phyloP scores from a whole-genome alignment of 1,140 invertebrate genomes.

The Epicauta chinensis region DNA sequence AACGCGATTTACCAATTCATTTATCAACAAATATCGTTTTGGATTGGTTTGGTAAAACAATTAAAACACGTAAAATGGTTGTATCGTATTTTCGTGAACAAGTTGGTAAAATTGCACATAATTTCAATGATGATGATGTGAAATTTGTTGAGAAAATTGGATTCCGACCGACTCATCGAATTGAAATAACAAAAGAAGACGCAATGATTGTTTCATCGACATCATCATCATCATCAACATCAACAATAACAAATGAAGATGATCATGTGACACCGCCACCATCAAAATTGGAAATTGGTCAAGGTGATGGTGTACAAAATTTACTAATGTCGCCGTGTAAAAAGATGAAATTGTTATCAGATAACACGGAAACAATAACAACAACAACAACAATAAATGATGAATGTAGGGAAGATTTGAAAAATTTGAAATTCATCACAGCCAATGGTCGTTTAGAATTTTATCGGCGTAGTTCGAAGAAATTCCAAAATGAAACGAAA shows the following conservation, averaged over 20 bases:
- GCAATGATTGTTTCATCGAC: background rate
- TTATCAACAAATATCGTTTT: constrained; percentile 48
- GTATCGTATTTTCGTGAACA: constrained; percentile 29
- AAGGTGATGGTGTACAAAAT: constrained; percentile 28
- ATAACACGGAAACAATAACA: background rate
- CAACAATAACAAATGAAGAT: background rate
- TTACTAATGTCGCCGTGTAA: constrained; percentile 23
- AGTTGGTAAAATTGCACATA: constrained; percentile 27
- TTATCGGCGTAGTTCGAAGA: constrained; percentile 45
- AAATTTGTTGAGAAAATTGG: constrained; percentile 28
- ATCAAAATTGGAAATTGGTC: constrained; percentile 23
- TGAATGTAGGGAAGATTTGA: constrained; percentile 15
- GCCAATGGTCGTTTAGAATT: constrained; percentile 49
- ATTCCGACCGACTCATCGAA: constrained; percentile 31
- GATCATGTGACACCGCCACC: constrained; percentile 16
- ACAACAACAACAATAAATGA: constrained; percentile 20
- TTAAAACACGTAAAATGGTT: constrained; percentile 48
- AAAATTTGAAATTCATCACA: constrained; percentile 25
- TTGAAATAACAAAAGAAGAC: constrained; percentile 9
- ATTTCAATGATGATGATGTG: constrained; percentile 27
- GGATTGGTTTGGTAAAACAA: constrained; percentile 53
- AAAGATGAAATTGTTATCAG: constrained; percentile 15
- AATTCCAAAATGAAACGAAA: constrained; percentile 44
- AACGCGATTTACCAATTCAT: constrained; percentile 39
- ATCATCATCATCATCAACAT: background rate